These are phyloP conservation scores for Chitala chitala DNA, from an alignment of 2,113 vertebrate genomes.

Conservation along the genomic window DNA sequence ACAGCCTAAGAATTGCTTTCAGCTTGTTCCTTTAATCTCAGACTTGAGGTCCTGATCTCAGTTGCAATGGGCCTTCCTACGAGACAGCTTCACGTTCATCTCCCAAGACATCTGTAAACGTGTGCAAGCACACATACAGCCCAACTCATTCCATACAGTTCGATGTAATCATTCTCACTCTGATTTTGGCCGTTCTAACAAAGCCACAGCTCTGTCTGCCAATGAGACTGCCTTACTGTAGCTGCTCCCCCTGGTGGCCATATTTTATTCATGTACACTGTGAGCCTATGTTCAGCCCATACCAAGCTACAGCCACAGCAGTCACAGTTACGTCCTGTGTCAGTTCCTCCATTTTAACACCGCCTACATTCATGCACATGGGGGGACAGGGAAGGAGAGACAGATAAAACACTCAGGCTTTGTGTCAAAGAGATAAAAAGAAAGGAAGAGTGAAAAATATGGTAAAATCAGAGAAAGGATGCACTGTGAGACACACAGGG, in stretches of 20 bases:
- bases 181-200: not conserved
- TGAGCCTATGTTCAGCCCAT: not conserved
- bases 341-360: not conserved
- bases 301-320: not conserved
- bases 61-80: not conserved
- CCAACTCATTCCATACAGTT: not conserved
- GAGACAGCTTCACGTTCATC: not conserved
- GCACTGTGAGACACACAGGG: not conserved
- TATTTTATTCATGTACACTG: not conserved
- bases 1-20: not conserved
- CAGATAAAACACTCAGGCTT: not conserved
- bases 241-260: not conserved
- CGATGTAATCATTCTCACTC: not conserved
- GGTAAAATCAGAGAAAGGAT: not conserved
- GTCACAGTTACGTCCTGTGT: not conserved
- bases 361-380: not conserved
- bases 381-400: too few relatives aligned
- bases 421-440: not conserved
- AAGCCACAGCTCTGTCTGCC: not conserved
- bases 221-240: not conserved
- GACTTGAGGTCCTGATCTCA: not conserved
- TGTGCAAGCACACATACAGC: not conserved
- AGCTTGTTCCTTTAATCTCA: not conserved
- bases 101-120: not conserved
- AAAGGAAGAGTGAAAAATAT: not conserved